Evolutionary conservation across 2,888 invertebrate genomes (phyloP), one percentile per base, ranked within the genome.

Genomic region (Ochlodes sylvanus): DNA sequence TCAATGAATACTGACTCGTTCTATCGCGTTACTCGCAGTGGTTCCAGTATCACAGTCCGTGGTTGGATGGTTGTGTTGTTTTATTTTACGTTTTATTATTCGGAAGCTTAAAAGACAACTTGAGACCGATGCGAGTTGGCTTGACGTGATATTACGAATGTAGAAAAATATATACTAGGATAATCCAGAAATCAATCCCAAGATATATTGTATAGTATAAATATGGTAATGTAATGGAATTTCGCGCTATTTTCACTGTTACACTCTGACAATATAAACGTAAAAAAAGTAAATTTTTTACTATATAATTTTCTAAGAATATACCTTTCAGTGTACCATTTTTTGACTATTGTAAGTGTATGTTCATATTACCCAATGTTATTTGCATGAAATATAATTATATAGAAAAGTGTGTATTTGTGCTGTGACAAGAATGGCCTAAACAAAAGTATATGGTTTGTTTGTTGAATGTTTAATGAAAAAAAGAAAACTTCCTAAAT

Each of bases 61-160:
- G 38, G 2, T 55, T 41, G 42, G 63, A 63, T 68, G 44, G 64
- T 71, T 70, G 52, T 67, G 44, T 10, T 67, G 38, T 10, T 63
- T 72, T 63, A 50, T 65, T 67, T 69, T 69, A 70, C 27, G 38
- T 50, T 66, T 58, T 56, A 74, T 77, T 73, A 69, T 79, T 77
- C 83, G 84, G 78, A 83, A 74, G 84, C 86, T 85, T 87, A 87
- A 89, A 90, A 85, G 85, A 86, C 86, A 84, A 75, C 74, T 76
- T 14, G 52, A 27, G 81, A 77, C 80, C 76, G 72, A 75, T 71
- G 71, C 74, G 79, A 84, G 83, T 81, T 80, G 77, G 80, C 82
- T 85, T 80, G 80, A 84, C 74, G 88, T 89, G 89, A 89, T 89
- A 90, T 89, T 89, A 88, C 78, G 78, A 81, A 79, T 83, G 83